Conservation (phyloP, 2,797 vertebrate species). For the Valencia hispanica region DNA sequence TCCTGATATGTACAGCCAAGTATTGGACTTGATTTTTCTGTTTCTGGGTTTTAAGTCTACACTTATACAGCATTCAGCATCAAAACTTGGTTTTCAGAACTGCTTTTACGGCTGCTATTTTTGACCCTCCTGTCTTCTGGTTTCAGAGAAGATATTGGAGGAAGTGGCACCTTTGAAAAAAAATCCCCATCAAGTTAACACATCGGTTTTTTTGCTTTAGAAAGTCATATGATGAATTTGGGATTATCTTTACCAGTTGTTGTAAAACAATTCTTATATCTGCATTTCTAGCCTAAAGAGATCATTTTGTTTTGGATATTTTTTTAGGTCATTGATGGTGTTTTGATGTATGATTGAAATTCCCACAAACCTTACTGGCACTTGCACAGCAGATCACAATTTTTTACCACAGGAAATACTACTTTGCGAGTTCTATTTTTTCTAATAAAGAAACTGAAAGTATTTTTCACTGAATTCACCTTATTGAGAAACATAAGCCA, state of each 20-base stretch:
- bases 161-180: background rate
- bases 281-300: background rate
- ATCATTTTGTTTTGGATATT: background rate
- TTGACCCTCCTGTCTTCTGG: background rate
- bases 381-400: background rate
- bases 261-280: background rate
- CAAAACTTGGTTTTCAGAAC: background rate
- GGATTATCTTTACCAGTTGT: background rate
- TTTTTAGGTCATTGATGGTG: background rate
- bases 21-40: background rate
- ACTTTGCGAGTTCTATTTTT: background rate
- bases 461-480: background rate
- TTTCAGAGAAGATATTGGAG: background rate
- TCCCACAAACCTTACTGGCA: background rate
- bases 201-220: background rate
- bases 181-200: background rate
- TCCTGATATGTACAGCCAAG: background rate
- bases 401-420: background rate
- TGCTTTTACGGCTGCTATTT: background rate
- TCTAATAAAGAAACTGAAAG: background rate
- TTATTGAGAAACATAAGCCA: background rate
- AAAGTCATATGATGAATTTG: background rate
- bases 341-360: background rate
- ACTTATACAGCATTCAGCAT: background rate
- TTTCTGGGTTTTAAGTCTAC: background rate